These are phyloP conservation scores for Neodiprion fabricii DNA, from an alignment of 1,140 invertebrate species.

Conservation along the genomic window DNA sequence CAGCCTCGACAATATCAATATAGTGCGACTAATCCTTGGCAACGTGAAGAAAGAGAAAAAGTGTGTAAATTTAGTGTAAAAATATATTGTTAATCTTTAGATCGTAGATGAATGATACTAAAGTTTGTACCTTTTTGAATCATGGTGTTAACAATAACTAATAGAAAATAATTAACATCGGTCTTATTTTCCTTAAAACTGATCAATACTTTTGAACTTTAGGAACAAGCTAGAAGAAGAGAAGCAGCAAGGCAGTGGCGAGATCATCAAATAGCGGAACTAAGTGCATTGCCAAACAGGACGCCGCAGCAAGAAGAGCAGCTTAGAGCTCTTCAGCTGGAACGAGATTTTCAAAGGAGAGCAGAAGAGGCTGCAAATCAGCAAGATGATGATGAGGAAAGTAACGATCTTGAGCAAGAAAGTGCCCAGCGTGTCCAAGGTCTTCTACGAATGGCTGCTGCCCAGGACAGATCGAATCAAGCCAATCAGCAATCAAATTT, in stretches of 20 bases:
- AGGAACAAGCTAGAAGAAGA: slow-evolving; percentile 73
- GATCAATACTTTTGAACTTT: slow-evolving; percentile 15
- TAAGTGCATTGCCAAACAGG: slow-evolving; percentile 71
- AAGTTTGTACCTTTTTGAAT: too few species aligned
- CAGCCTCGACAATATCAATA: slow-evolving; percentile 61
- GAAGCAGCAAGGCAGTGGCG: slow-evolving; percentile 75
- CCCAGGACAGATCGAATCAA: slow-evolving; percentile 48
- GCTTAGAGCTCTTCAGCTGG: slow-evolving; percentile 80
- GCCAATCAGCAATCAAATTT: slow-evolving; percentile 33
- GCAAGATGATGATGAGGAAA: slow-evolving; percentile 79
- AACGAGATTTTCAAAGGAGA: slow-evolving; percentile 87
- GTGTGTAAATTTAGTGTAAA: slow-evolving; percentile 55
- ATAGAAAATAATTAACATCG: too few species aligned
- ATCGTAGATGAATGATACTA: too few species aligned
- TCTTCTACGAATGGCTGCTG: slow-evolving; percentile 51
- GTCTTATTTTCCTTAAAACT: background rate
- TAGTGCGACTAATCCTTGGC: slow-evolving; percentile 81
- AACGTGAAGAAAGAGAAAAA: slow-evolving; percentile 86
- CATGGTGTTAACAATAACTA: too few species aligned
- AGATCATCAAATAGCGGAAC: slow-evolving; percentile 84
- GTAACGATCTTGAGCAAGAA: slow-evolving; percentile 56
- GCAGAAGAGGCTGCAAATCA: slow-evolving; percentile 79
- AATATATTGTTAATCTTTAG: slow-evolving; percentile 28
- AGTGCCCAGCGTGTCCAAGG: slow-evolving; percentile 60
- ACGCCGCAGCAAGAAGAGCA: slow-evolving; percentile 87